Conservation (phyloP, 2,113 vertebrate species). For the Sceloporus tristichus region DNA sequence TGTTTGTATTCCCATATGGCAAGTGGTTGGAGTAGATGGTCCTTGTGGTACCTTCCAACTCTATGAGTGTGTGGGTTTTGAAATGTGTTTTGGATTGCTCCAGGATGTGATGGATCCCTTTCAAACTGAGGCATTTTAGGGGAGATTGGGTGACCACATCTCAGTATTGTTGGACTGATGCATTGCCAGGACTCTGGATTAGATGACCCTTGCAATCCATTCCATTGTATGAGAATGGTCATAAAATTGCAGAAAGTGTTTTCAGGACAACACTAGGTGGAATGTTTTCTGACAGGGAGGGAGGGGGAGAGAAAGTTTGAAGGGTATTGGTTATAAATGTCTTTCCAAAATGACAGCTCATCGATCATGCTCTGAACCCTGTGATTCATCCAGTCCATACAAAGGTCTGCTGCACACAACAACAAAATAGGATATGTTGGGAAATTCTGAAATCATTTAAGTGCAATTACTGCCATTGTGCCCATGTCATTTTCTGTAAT, state of each 20-base stretch:
- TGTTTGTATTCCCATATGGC: neutral
- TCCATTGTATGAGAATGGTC: neutral
- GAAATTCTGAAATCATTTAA: conserved; percentile 42
- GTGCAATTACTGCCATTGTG: conserved; percentile 39
- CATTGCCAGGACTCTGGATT: no score
- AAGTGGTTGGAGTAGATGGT: no score
- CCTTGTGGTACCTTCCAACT: no score
- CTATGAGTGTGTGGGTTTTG: no score
- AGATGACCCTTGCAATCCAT: neutral
- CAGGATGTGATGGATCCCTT: no score
- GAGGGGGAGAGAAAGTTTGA: neutral
- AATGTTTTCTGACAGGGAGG: neutral
- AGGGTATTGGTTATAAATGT: neutral
- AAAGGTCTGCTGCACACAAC: conserved; percentile 31
- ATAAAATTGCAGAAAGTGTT: neutral
- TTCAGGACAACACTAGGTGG: neutral
- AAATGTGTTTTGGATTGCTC: no score
- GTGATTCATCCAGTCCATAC: neutral
- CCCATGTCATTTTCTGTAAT: conserved; percentile 50
- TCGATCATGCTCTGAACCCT: neutral
- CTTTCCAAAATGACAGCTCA: neutral
- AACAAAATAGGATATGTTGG: conserved; percentile 44
- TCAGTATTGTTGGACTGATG: no score
- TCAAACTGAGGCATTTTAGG: no score
- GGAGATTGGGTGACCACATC: no score